Evolutionary conservation across 1,140 invertebrate genomes (phyloP), one percentile per base, ranked within the genome.

Genomic region (Drosophila quadrilineata): DNA sequence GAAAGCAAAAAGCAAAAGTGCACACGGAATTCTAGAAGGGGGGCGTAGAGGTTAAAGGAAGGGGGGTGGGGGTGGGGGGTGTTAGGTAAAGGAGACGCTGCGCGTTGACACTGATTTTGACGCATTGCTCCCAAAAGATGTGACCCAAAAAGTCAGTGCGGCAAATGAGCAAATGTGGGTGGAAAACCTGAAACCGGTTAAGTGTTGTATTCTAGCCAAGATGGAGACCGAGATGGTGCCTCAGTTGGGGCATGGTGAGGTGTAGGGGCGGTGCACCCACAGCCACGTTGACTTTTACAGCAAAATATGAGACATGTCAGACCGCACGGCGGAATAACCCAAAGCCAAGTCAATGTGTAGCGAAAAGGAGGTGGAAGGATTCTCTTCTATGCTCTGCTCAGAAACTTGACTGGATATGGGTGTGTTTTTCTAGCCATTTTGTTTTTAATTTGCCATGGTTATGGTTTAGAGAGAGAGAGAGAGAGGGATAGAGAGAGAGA

Each of bases 81-180:
- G 31, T 3, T n/a, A 33, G 45, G 45, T 28, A n/a, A 41, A 35
- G 38, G 21, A 43, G n/a, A 52, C 43, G 57, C 57, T 84, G 77
- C 74, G 79, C 79, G 79, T 85, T 84, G 79, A 84, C 79, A 84
- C 79, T 84, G 79, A 84, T 84, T 84, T 84, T 84, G 79, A 84
- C 79, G 80, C 79, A 84, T 84, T 74, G 79, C 79, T 84, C 79
- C 79, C 79, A 65, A 45, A 84, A 80, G 79, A 84, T 84, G 79
- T 84, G 79, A 84, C 79, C 79, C 79, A 84, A 84, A 84, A 84
- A 79, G 74, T 75, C 74, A 71, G 79, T 77, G 74, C 79, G 79
- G 79, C 79, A 84, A 84, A 84, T 84, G 77, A 84, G 77, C 79
- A 77, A 77, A 76, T 66, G 79, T 77, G 53, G 73, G 59, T 33